Evolutionary conservation across 2,113 vertebrate species (phyloP), one percentile per base, ranked within the genome.

Genomic region (Glaucomys volans): DNA sequence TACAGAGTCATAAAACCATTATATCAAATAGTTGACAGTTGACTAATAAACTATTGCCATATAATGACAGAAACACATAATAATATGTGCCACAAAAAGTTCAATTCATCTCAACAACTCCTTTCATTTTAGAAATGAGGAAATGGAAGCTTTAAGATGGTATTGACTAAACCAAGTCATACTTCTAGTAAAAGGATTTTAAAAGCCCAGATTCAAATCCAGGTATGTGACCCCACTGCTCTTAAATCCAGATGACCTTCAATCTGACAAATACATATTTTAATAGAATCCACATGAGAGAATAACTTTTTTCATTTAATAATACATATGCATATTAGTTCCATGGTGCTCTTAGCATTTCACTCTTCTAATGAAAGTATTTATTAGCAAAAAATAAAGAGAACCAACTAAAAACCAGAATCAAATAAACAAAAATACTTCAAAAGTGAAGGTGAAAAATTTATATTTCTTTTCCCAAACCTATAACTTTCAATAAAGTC

Each of bases 371-470:
- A 57, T 84, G 2, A 86, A 91, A 95, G 37, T 84, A 82, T 69
- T 94, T 79, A 92, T 79, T 86, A 95, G 50, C 44, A 97, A 67
- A 35, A 92, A 90, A 35, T 67, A 67, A 94, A 77, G 24, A 93
- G 28, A 81, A 81, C 4, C 92, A 91, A 92, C 85, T 67, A 82
- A 97, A 87, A 35, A 71, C 8, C 64, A 18, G 52, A 71, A 77
- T 37, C 93, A 82, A 77, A 26, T 4, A 84, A 96, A 62, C n/a
- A 79, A 79, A 91, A 89, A 81, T 57, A 89, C 2, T 57, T 72
- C 11, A 35, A 47, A 82, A 84, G 32, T 75, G 2, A 10, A 69
- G 12, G n/a, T n/a, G n/a, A n/a, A 75, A 97, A 93, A 79, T 1
- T 47, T 66, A 2, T 79, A 69, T 44, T 71, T 81, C 24, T 71